Base-by-base conservation (phyloP, 2,113 vertebrate genomes). In the Macrotus californicus region DNA sequence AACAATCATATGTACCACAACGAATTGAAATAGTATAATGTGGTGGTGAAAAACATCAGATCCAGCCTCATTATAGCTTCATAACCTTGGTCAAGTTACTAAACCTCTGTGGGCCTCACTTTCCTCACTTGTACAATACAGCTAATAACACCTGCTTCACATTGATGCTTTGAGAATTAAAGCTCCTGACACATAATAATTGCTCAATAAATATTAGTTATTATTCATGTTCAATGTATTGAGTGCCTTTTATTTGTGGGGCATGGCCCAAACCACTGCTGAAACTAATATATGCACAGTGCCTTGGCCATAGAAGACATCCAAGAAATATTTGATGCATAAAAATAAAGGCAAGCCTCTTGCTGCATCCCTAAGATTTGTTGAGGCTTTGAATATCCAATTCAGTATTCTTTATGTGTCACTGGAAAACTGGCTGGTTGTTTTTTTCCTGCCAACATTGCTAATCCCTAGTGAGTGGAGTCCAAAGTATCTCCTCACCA, bases 81-180 rank as follows among this genome's bases (percentile, higher is more conserved):
- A 16, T 43, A 66, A 82, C 14, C 19, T 77, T 34, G 3, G 19
- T 41, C 29, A 66, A 81, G 12, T 43, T 41, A 83, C 16, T 34
- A 46, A 92, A n/a, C 4, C 12, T 54, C 13, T 59, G 9, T 39
- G 34, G 75, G 22, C 54, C 46, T 96, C 70, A 29, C 26, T 91
- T 93, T 67, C 31, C 48, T 89, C 19, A 64, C 15, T 82, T 56
- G 7, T 24, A 36, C 29, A 86, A 0, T 48, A 13, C 29, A 54
- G 59, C 12, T 76, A 34, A 56, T 85, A 52, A 46, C 11, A 92
- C 2, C 21, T 92, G 43, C 0, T 84, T 89, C 39, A 24, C 34
- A 66, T 29, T 83, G 59, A 41, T 36, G 18, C n/a, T 96, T 85
- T 79, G 77, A 81, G 46, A 87, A 90, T 82, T 80, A 82, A 94